These are phyloP conservation scores for Ptychadena robeensis DNA, from an alignment of 2,797 vertebrate genomes.

Conservation along the genomic window DNA sequence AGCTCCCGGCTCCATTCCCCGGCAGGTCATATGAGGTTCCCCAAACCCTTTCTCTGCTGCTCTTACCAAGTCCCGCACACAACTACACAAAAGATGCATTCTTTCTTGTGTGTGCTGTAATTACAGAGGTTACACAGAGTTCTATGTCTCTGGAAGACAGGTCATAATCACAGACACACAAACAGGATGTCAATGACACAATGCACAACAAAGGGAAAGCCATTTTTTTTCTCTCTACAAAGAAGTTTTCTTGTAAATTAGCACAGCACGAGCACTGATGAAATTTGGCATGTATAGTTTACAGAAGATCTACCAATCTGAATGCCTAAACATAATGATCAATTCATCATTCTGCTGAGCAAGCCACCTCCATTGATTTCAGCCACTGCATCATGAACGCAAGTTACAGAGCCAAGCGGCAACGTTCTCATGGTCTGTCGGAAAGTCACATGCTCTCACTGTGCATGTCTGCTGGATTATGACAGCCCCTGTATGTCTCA, in stretches of 20 bases:
- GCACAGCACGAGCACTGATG: not conserved
- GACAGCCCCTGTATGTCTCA: slow-evolving; percentile 26
- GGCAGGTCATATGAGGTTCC: slow-evolving; percentile 54
- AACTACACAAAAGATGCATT: slow-evolving; percentile 39
- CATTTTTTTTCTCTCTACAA: not conserved
- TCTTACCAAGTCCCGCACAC: not conserved
- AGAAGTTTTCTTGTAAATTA: not conserved
- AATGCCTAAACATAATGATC: not conserved
- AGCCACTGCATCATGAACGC: not conserved
- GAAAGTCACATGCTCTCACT: slow-evolving; percentile 38
- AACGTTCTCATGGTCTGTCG: slow-evolving; percentile 5
- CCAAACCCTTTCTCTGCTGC: slow-evolving; percentile 1
- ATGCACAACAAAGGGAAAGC: slow-evolving; percentile 1
- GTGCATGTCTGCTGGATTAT: slow-evolving; percentile 30
- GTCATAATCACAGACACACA: slow-evolving; percentile 17
- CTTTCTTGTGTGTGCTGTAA: slow-evolving; percentile 2
- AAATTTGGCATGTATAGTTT: not conserved
- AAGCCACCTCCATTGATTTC: not conserved
- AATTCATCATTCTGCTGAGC: not conserved
- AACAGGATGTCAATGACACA: slow-evolving; percentile 26
- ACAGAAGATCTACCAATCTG: not conserved
- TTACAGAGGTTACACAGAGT: not conserved
- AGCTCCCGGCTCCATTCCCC: slow-evolving; percentile 20
- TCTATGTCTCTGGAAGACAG: not conserved
- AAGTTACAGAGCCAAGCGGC: slow-evolving; percentile 2